These are phyloP conservation scores for Macropodus opercularis DNA, from an alignment of 2,797 vertebrate genomes.

Conservation along the genomic window DNA sequence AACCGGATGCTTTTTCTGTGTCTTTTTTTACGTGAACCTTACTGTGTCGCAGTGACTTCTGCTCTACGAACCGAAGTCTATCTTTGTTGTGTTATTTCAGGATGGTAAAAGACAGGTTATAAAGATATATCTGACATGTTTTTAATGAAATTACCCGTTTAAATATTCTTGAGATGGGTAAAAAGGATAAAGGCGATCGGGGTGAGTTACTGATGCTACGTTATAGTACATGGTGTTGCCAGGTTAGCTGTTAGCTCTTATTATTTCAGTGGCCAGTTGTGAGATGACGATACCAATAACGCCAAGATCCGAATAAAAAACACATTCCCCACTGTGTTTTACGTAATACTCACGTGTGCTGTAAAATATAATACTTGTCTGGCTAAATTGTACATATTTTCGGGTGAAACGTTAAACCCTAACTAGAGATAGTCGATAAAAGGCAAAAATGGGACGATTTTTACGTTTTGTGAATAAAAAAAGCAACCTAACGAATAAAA, in stretches of 20 bases:
- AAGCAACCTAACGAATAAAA: too few species aligned
- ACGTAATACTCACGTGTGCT: too few species aligned
- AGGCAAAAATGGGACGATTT: too few species aligned
- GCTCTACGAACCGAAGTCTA: background rate
- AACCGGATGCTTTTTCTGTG: conserved; percentile 9
- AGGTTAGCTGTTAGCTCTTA: conserved; percentile 17
- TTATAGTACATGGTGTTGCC: background rate
- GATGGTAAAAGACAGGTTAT: background rate
- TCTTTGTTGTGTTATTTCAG: background rate
- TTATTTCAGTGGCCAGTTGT: background rate
- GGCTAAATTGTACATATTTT: background rate
- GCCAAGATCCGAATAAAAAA: too few species aligned
- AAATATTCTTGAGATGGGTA: conserved; percentile 73
- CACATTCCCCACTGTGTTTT: too few species aligned
- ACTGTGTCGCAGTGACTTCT: accelerated
- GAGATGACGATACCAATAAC: background rate
- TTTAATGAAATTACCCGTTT: background rate
- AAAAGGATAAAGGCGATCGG: conserved; percentile 80
- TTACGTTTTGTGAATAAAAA: too few species aligned
- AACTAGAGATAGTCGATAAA: too few species aligned
- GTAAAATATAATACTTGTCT: background rate
- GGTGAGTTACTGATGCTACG: conserved; percentile 67
- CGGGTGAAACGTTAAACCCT: background rate
- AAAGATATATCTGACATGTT: background rate
- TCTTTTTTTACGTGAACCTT: accelerated